Conservation (phyloP, 2,113 vertebrate species). For the Globicephala melas region DNA sequence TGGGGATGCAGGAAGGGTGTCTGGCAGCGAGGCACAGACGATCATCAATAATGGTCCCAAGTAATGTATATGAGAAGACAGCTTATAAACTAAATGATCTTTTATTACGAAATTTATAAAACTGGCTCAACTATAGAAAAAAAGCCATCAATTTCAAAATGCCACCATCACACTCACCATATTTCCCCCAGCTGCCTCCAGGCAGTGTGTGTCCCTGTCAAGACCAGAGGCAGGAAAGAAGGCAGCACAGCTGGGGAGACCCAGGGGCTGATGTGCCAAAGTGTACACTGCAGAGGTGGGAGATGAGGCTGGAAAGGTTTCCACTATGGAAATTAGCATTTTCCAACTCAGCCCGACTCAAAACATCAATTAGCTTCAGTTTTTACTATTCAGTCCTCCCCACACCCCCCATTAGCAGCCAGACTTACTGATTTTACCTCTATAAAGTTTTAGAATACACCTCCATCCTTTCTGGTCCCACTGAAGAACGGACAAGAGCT, state of each 20-base stretch:
- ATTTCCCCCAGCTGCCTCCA: not conserved
- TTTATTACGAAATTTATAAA: not conserved
- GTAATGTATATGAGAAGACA: not conserved
- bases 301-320: not conserved
- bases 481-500: not conserved
- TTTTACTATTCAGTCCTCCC: not conserved
- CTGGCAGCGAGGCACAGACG: not conserved
- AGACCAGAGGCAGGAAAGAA: not conserved
- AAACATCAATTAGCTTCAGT: not conserved
- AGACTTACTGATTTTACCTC: not conserved
- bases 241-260: not conserved
- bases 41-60: not conserved
- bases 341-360: not conserved
- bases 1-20: too few relatives aligned
- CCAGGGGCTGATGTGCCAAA: accelerated
- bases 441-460: not conserved
- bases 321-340: not conserved
- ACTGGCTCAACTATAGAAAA: not conserved
- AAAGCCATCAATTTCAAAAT: not conserved
- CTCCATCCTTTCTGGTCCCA: not conserved
- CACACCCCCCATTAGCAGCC: not conserved
- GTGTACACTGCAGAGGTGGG: accelerated
- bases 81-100: not conserved
- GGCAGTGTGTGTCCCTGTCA: not conserved
- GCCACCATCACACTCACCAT: not conserved